A percentile compares a stretch with the other conserved stretches of the same genome.
Conservation (phyloP, 2,113 vertebrate species). For the Cromileptes altivelis region DNA sequence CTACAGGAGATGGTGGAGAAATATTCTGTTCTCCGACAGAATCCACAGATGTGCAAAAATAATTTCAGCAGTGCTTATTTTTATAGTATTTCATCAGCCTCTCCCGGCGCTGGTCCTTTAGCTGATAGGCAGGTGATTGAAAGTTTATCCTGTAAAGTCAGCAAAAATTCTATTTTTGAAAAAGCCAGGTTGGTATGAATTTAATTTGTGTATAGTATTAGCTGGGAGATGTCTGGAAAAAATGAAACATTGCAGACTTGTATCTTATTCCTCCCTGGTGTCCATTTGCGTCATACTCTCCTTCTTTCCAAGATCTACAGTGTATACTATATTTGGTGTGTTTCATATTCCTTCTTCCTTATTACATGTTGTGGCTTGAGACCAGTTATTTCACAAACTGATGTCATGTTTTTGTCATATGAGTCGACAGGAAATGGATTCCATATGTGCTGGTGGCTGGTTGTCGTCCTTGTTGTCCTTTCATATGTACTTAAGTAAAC, state of each 20-base stretch:
- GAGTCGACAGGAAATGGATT: background rate
- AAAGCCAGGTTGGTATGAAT: constrained; percentile 19
- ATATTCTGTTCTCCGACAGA: constrained; percentile 23
- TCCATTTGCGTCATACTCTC: background rate
- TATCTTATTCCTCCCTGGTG: constrained; percentile 2
- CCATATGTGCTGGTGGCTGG: background rate
- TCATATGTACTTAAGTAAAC: constrained; percentile 1
- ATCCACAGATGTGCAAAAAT: constrained; percentile 26
- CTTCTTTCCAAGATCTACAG: background rate
- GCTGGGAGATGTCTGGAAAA: constrained; percentile 13
- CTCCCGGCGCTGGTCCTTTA: background rate
- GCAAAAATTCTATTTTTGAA: constrained; percentile 25
- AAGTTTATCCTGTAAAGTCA: constrained; percentile 38
- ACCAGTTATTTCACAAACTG: background rate
- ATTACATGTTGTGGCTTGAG: too few relatives aligned
- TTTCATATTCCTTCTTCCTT: background rate
- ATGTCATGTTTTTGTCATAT: background rate
- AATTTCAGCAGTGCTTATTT: constrained; percentile 39
- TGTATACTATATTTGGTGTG: background rate
- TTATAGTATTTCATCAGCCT: constrained; percentile 47
- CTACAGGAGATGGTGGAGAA: background rate
- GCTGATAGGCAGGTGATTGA: constrained; percentile 21
- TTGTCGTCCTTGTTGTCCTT: background rate
- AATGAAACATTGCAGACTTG: constrained; percentile 6
- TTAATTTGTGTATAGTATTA: constrained; percentile 19